Conservation (phyloP, 1,140 invertebrate species). For the Sarcophaga bullata region DNA sequence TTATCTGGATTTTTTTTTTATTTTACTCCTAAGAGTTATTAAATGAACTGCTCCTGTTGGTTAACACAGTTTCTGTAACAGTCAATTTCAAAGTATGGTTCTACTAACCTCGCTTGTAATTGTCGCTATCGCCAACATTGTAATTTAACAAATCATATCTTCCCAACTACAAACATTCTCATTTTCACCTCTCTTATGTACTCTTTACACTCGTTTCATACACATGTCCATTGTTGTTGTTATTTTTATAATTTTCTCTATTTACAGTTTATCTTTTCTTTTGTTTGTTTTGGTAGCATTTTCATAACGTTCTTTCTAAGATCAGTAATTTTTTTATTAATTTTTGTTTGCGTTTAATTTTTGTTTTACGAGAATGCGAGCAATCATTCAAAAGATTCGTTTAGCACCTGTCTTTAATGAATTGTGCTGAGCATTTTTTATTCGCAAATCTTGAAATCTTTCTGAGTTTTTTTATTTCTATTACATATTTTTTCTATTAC, state of each 20-base stretch:
- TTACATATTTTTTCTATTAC: too few species aligned
- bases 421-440: neutral
- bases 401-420: slow-evolving; percentile 27
- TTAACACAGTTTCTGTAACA: too few species aligned
- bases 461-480: neutral
- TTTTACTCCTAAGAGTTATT: too few species aligned
- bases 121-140: neutral
- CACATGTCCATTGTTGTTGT: neutral
- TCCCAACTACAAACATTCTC: neutral
- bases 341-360: neutral
- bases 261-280: neutral
- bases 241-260: slow-evolving; percentile 6
- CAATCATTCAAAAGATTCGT: neutral
- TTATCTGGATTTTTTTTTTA: too few species aligned
- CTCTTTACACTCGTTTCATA: neutral
- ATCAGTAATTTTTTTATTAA: neutral
- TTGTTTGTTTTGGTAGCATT: neutral
- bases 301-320: neutral
- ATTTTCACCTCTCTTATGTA: neutral
- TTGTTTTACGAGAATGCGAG: neutral
- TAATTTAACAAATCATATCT: neutral
- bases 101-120: neutral
- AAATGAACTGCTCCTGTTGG: too few species aligned
- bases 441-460: neutral
- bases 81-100: too few species aligned